phyloP scores from a whole-genome alignment of 1,140 invertebrate species.

The Eriocheir sinensis region DNA sequence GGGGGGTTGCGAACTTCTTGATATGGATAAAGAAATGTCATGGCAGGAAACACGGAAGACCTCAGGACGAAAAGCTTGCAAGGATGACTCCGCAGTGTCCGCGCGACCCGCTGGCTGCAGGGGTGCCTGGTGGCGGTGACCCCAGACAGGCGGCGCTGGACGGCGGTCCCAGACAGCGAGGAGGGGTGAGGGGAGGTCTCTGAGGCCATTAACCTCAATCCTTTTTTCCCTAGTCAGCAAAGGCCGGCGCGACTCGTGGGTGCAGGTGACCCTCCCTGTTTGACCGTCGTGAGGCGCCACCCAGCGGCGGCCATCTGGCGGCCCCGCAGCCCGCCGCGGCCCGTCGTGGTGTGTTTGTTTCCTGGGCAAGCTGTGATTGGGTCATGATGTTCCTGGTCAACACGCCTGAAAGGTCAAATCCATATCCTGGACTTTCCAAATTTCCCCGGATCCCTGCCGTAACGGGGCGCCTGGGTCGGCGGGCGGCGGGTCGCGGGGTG shows the following conservation, averaged over 20 bases:
- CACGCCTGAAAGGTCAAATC: neutral
- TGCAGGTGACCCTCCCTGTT: neutral
- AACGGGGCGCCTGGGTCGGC: neutral
- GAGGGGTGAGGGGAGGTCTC: neutral
- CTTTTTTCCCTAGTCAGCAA: neutral
- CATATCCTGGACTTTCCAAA: neutral
- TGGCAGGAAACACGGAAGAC: too few species aligned
- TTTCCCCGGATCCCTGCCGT: neutral
- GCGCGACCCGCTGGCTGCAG: neutral
- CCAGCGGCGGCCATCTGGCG: neutral
- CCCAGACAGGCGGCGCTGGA: neutral
- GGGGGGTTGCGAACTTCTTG: too few species aligned
- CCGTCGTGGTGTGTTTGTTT: neutral
- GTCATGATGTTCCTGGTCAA: neutral
- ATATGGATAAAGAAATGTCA: too few species aligned
- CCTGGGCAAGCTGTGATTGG: neutral
- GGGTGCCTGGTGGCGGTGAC: neutral
- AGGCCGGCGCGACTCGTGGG: neutral
- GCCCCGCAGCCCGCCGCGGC: neutral
- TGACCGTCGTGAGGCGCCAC: neutral
- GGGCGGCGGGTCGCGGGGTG: neutral
- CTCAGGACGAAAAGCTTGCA: too few species aligned
- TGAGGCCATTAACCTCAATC: constrained; percentile 12
- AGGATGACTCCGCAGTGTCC: neutral
- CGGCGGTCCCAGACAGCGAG: neutral